Evolutionary conservation across 2,797 vertebrate species (phyloP).

Genomic region (Enteromius unitaeniatus): DNA sequence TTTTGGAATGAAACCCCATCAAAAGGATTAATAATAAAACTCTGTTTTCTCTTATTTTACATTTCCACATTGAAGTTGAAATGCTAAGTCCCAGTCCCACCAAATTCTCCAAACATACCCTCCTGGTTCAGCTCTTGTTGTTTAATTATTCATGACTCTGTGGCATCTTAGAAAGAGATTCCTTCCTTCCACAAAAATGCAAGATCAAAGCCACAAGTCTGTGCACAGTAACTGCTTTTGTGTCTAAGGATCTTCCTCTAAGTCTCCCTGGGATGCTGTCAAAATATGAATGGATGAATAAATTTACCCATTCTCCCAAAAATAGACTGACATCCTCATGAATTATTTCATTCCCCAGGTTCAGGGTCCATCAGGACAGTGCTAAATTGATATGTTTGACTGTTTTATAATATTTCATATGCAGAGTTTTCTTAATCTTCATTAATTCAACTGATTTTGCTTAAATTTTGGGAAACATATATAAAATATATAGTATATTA

Average conservation of each 20-base stretch:
- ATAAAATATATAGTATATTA: too few relatives aligned
- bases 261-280: conserved; percentile 44
- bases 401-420: too few relatives aligned
- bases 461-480: too few relatives aligned
- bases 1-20: background rate
- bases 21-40: background rate
- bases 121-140: conserved; percentile 38
- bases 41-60: background rate
- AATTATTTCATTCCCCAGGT: conserved; percentile 26
- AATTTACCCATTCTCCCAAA: conserved; percentile 42
- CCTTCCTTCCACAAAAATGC: conserved; percentile 45
- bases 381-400: background rate
- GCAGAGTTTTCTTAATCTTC: too few relatives aligned
- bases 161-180: conserved; percentile 42
- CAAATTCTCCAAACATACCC: background rate
- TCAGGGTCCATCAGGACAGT: background rate
- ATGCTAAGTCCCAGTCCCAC: background rate
- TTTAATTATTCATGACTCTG: conserved; percentile 57
- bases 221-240: conserved; percentile 31
- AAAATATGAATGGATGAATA: conserved; percentile 58
- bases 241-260: conserved; percentile 17
- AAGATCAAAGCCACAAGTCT: conserved; percentile 55
- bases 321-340: conserved; percentile 32
- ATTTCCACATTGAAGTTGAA: conserved; percentile 10
- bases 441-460: too few relatives aligned